Conservation (phyloP, 2,797 vertebrate species). For the Pogoniulus pusillus region DNA sequence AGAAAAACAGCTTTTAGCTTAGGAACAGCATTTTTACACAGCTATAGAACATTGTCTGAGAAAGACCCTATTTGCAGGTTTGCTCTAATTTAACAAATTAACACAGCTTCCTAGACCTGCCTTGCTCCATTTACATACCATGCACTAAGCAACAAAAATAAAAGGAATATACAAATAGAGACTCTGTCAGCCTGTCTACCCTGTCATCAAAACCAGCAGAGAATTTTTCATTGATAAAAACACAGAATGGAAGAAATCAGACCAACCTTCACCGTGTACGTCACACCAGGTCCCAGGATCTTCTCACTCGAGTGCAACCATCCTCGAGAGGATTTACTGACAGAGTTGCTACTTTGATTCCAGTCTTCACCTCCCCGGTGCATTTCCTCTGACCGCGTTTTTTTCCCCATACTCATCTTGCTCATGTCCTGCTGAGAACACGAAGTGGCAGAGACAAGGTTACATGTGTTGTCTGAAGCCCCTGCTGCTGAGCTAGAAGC, state of each 20-base stretch:
- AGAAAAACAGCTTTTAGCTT: slow-evolving; percentile 1
- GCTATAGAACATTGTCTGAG: neutral
- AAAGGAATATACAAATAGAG: slow-evolving; percentile 17
- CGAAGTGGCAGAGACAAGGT: slow-evolving; percentile 82
- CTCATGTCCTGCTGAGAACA: slow-evolving; percentile 77
- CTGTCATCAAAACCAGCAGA: slow-evolving; percentile 25
- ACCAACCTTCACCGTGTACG: slow-evolving; percentile 97
- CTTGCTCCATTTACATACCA: slow-evolving; percentile 40
- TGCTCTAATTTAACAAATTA: slow-evolving; percentile 44
- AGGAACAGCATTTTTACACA: slow-evolving; percentile 22
- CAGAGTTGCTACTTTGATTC: slow-evolving; percentile 80
- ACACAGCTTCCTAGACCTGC: slow-evolving; percentile 9
- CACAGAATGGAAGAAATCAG: slow-evolving; percentile 59
- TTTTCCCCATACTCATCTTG: slow-evolving; percentile 84
- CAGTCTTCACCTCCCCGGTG: slow-evolving; percentile 84
- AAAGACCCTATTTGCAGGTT: slow-evolving; percentile 19
- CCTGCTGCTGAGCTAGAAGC: slow-evolving; percentile 80
- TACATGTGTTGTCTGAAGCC: slow-evolving; percentile 84
- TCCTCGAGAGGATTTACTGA: slow-evolving; percentile 88
- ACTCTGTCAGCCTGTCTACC: slow-evolving; percentile 8
- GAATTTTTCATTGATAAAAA: slow-evolving; percentile 77
- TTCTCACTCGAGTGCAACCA: slow-evolving; percentile 94
- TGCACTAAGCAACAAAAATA: slow-evolving; percentile 22
- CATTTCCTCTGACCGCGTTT: slow-evolving; percentile 84
- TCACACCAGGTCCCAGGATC: slow-evolving; percentile 96